Base-by-base conservation (phyloP, 2,797 vertebrate species). In the Pseudomugil gertrudae region DNA sequence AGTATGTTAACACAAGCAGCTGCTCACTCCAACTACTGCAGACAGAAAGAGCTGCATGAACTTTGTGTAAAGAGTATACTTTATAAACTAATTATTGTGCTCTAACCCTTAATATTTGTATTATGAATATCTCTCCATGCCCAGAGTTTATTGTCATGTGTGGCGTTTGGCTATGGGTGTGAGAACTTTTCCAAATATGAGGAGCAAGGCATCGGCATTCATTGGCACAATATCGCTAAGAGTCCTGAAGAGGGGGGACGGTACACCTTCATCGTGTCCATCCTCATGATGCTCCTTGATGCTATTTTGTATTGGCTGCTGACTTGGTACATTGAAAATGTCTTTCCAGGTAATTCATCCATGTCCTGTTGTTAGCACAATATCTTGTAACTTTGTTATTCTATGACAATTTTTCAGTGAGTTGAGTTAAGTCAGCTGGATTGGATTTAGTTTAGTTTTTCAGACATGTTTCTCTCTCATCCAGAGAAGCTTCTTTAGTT, bases 281-380 rank as follows among this genome's bases (percentile, higher is more conserved):
- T 96, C n/a, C 36, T 90, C 74, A 97, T 99, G 95, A 97, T 99
- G 98, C 87, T 98, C 6, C 73, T 95, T 0, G 98, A 99, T n/a
- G 82, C 95, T 1, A 69, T 92, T 30, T 53, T 99, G 0, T 97
- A 99, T 64, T 96, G 95, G 66, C 66, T 95, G 24, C 94, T 99
- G 91, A 98, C 97, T 0, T 99, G 98, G 97, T 99, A 99, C 92
- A 97, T 98, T 10, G 97, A 99, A 81, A 95, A 96, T 1, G 95
- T 99, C 73, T 98, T 96, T 67, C 98, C 98, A 96, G 98, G 98
- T 99, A 90, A 58, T 45, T 1, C 15, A n/a, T 10, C 19, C 43
- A 14, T 50, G 52, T 27, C 2, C 24, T 21, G n/a, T 35, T 36
- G 45, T 33, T 23, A 17, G 9, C 11, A 7, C 3, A 26, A 19